phyloP scores from a whole-genome alignment of 37 sponge, comb jelly and placozoan genomes.

The Chondrosia reniformis region DNA sequence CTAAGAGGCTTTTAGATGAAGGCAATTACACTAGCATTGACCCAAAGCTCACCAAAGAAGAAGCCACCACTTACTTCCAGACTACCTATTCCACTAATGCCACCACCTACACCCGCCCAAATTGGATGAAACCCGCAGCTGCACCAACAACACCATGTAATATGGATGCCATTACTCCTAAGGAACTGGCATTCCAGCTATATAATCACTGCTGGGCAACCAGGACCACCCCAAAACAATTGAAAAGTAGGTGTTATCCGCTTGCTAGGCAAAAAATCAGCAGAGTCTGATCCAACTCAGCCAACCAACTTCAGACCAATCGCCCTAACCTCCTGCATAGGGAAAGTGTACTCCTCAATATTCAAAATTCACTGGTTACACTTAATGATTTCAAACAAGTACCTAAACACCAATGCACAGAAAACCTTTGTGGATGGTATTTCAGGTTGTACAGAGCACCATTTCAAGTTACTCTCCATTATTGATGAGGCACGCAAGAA shows the following conservation, averaged over 20 bases:
- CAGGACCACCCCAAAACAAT: background rate
- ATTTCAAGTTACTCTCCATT: background rate
- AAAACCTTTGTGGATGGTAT: constrained; percentile 16
- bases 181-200: constrained; percentile 4
- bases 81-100: constrained; percentile 8
- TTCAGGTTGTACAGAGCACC: constrained; percentile 34
- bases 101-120: constrained; percentile 5
- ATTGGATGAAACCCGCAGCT: constrained; percentile 1
- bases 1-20: constrained; percentile 13
- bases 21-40: background rate
- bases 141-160: background rate
- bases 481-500: constrained; percentile 20
- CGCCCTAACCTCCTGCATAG: constrained; percentile 19
- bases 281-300: constrained; percentile 13
- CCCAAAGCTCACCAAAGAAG: background rate
- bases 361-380: background rate
- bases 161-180: background rate
- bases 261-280: constrained; percentile 10
- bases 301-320: constrained; percentile 28
- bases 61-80: constrained; percentile 4
- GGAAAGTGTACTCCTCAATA: constrained; percentile 7
- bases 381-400: constrained; percentile 9
- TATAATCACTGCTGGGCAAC: constrained; percentile 19
- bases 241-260: constrained; percentile 15
- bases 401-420: constrained; percentile 13